Base-by-base conservation (phyloP, 1,140 invertebrate species). In the Glossosoma conforme region DNA sequence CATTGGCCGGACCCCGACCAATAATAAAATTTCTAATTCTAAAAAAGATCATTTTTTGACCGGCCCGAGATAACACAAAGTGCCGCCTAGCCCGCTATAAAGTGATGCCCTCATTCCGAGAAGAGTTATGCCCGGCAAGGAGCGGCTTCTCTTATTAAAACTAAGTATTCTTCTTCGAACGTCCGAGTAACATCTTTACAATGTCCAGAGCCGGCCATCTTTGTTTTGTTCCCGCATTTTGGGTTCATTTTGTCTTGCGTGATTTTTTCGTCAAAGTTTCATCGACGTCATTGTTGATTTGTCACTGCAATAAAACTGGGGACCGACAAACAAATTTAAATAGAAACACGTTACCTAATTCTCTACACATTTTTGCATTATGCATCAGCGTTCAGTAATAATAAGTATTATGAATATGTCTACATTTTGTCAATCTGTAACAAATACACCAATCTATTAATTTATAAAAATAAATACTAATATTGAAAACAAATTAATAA, bases 1-100 rank as follows among this genome's bases (percentile, higher is more conserved):
- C 43, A 45, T 46, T 46, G 44, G 44, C 11, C 44, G 38, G 32
- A 20, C 21, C 15, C 35, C 44, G 33, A 22, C 44, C 44, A 46
- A 46, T 46, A 46, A 46, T 37, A 37, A 46, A 46, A 37, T 20
- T 22, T 4, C 6, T n/a, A 15, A 20, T 17, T 8, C 13, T 4
- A 20, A 11, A 37, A 13, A 46, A 32, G 35, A 37, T 9, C 37
- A 21, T 46, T 45, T 46, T 46, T 46, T 46, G 35, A 35, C 33
- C 32, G 14, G 18, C 19, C 41, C 3, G 32, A 35, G 35, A 46
- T 38, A 37, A 46, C 35, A 37, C 22, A 46, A 46, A 46, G 44
- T 13, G 19, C 14, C 33, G 35, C 44, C 44, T 8, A n/a, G 35
- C 6, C 24, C 24, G 6, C n/a, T n/a, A n/a, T 6, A 22, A 20